Percentiles rank a stretch among this genome's conserved stretches.
phyloP scores from a whole-genome alignment of 2,888 invertebrate species.

The Opisthograptis luteolata region DNA sequence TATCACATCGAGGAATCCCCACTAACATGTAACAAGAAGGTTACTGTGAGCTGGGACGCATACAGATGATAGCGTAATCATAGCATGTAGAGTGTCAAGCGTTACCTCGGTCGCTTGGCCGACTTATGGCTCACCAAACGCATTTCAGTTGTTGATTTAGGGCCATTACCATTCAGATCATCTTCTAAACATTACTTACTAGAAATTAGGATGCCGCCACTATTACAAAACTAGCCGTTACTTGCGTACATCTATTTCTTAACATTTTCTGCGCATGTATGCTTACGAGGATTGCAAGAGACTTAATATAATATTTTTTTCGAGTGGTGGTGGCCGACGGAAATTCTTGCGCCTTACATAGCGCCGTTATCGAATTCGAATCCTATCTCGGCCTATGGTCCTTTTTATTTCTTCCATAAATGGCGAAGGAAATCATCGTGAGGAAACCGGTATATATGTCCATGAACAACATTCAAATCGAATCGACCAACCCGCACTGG shows the following conservation, averaged over 20 bases:
- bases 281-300: background rate
- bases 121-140: constrained; percentile 64
- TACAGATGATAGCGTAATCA: constrained; percentile 59
- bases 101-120: constrained; percentile 66
- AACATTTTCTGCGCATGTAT: constrained; percentile 8
- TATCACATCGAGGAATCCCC: background rate
- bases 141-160: constrained; percentile 63
- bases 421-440: too few species aligned
- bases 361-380: too few species aligned
- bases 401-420: too few species aligned
- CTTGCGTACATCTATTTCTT: constrained; percentile 18
- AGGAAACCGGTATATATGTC: too few species aligned
- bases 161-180: constrained; percentile 69
- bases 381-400: too few species aligned
- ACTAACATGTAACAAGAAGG: constrained; percentile 24
- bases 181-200: constrained; percentile 45
- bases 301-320: too few species aligned
- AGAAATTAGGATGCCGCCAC: constrained; percentile 53
- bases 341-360: too few species aligned
- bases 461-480: too few species aligned
- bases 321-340: too few species aligned
- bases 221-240: constrained; percentile 47
- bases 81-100: constrained; percentile 48
- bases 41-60: constrained; percentile 45
- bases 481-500: too few species aligned